Base-by-base conservation (phyloP, 2,888 invertebrate species). In the Cataglyphis rosenhaueri region DNA sequence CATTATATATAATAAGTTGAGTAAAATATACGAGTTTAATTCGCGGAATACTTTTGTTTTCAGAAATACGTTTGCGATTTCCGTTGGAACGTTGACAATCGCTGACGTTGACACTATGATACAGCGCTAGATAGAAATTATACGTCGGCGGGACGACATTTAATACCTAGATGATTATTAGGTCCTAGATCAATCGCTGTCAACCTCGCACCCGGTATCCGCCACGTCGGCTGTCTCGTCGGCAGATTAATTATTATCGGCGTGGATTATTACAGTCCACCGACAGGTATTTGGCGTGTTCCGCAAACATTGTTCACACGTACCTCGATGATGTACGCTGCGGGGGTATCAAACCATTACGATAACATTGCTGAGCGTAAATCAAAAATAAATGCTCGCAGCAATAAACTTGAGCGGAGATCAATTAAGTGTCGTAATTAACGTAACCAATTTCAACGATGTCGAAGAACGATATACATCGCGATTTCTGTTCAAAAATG, bases 161-260 rank as follows among this genome's bases (percentile, higher is more conserved):
- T 88, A 88, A 89, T 87, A 84, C 82, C 75, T 82, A 73, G 83
- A 79, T 75, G 88, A 87, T 88, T 89, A 89, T 88, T 86, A 87
- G 82, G 79, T 66, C 62, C 83, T 81, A 84, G 83, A 86, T 89
- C 84, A 87, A 89, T 87, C 65, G 87, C 84, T 85, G 79, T 87
- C 85, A 76, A 83, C 68, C 84, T 81, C 68, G 84, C 76, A 71
- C 61, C 52, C 73, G 38, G 74, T 79, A 62, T 76, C 81, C 75
- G 83, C 76, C 82, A 82, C 82, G 85, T 86, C 75, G 62, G 81
- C 83, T 85, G 87, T 89, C 89, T 89, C 87, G 86, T 73, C 75
- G 81, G 83, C 83, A 84, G 89, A 89, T 89, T 87, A 89, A 89
- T 89, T 89, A 89, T 89, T 89, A 87, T 89, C 89, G 86, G 83